These are phyloP conservation scores for Acanthurus leucopareius DNA, from an alignment of 2,797 vertebrate genomes.

Conservation along the genomic window DNA sequence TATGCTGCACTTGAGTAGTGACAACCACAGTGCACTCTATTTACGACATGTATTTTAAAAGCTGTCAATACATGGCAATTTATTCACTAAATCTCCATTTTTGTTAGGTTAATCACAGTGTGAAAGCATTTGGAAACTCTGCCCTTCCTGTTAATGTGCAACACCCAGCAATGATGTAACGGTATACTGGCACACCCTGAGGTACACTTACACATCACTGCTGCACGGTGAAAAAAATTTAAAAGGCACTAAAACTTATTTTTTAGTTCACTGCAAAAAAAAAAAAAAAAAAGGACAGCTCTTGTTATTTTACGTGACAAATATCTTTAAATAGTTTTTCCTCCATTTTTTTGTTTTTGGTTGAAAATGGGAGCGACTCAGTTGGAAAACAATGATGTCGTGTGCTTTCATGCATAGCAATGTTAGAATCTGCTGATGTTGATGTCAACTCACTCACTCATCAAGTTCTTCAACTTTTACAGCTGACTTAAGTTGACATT, in stretches of 20 bases:
- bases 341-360: too few species aligned
- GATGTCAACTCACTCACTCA: too few species aligned
- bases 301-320: too few species aligned
- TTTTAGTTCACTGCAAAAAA: neutral
- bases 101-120: slow-evolving; percentile 5
- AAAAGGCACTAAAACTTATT: neutral
- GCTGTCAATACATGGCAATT: slow-evolving; percentile 21
- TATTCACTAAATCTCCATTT: slow-evolving; percentile 14
- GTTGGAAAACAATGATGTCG: neutral
- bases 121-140: slow-evolving; percentile 1
- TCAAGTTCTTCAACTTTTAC: neutral
- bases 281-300: too few species aligned
- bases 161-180: neutral
- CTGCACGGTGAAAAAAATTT: neutral
- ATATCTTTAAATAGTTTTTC: too few species aligned
- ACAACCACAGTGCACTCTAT: neutral
- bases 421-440: too few species aligned
- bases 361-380: neutral
- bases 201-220: neutral
- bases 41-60: slow-evolving; percentile 17
- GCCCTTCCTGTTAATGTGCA: neutral
- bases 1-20: slow-evolving; percentile 26
- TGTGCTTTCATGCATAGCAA: neutral
- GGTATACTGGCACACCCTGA: neutral
- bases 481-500: neutral